Base-by-base conservation (phyloP, 2,113 vertebrate genomes). In the Apodemus speciosus region DNA sequence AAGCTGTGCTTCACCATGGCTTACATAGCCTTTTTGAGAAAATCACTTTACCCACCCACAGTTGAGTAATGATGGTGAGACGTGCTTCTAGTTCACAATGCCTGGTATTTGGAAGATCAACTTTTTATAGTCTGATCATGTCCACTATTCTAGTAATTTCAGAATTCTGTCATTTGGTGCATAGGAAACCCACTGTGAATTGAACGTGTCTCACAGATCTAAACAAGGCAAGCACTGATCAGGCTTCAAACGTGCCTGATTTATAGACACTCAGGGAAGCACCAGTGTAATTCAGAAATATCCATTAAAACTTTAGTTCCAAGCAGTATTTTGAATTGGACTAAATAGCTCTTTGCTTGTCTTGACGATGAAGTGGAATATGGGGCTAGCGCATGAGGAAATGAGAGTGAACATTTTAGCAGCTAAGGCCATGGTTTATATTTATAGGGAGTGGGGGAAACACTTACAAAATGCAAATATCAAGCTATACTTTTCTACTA, bases 1-100 rank as follows among this genome's bases (percentile, higher is more conserved):
- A 94, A 94, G 66, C 68, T 77, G 2, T 9, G 27, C 69, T 66
- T 77, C 40, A 77, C 20, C 53, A 40, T 81, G 15, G 27, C 14
- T 94, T 75, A 76, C 73, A 25, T 73, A 16, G 20, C 76, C 43
- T 88, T 89, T 92, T 90, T 90, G 66, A 95, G 51, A 93, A 93
- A 51, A 87, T 15, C 35, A 43, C 30, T 92, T 90, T 80, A 69
- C 20, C 7, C 64, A 62, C 91, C 69, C 35, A 35, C 27, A 91
- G 64, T 68, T 8, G 18, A 89, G 58, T 85, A 88, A 89, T 75
- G 51, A 80, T 73, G 32, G 75, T 91, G 88, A 87, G 32, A 89
- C 14, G 30, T 76, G 66, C 25, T 94, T 90, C 51, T 94, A 25
- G 51, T 85, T 20, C 43, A 89, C 92, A 85, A 58, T 90, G 75